A percentile compares a stretch with the other conserved stretches of the same genome.
phyloP scores from a whole-genome alignment of 2,113 vertebrate species.

The Perognathus longimembris region DNA sequence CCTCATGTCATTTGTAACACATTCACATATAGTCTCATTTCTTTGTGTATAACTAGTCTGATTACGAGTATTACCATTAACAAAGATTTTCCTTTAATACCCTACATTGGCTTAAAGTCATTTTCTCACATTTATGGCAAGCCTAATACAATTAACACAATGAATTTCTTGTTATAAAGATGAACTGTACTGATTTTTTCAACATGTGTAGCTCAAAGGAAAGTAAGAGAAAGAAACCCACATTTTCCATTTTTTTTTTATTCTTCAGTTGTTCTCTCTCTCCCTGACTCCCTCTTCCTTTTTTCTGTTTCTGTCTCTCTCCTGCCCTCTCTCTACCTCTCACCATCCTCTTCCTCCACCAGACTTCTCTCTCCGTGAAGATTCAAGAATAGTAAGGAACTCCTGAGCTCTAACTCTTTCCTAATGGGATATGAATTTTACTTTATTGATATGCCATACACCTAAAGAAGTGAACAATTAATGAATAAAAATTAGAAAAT shows the following conservation, averaged over 20 bases:
- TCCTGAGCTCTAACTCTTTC: not conserved
- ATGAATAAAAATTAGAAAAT: not conserved
- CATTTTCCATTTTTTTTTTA: no score
- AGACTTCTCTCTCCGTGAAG: not conserved
- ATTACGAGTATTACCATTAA: not conserved
- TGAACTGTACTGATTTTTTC: no score
- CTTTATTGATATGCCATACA: not conserved
- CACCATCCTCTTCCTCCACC: no score
- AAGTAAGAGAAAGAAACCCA: no score
- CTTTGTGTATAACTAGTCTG: not conserved
- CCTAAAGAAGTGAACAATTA: not conserved
- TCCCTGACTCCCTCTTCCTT: not conserved
- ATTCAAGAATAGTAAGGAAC: not conserved
- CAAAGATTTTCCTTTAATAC: not conserved
- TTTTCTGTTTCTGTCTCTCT: not conserved
- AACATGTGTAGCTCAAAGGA: no score
- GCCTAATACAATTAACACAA: no score
- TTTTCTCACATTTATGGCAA: not conserved
- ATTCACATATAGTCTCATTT: not conserved
- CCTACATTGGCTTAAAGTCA: not conserved
- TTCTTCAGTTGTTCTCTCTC: not conserved
- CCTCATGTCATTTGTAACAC: not conserved
- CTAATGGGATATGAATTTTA: constrained; percentile 23
- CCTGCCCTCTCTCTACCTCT: not conserved
- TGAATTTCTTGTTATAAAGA: no score